phyloP scores from a whole-genome alignment of 2,797 vertebrate genomes.

The Falco columbarius region DNA sequence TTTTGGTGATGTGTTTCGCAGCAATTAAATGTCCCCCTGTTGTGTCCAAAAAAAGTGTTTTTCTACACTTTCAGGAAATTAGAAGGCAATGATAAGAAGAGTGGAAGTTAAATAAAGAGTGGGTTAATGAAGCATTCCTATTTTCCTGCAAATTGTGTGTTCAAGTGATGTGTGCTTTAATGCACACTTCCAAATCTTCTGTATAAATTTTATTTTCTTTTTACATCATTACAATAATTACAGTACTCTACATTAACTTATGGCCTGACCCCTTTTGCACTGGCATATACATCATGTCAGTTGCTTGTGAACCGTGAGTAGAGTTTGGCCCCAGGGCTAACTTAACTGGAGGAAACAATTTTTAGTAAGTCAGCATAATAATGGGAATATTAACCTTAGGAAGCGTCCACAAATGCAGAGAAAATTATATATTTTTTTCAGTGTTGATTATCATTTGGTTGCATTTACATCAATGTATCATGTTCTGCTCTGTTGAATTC shows the following conservation, averaged over 20 bases:
- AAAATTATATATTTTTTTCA: not conserved
- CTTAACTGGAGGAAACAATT: not conserved
- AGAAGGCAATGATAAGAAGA: not conserved
- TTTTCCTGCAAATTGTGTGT: not conserved
- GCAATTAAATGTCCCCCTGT: not conserved
- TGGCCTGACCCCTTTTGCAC: not conserved
- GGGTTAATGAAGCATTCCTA: not conserved
- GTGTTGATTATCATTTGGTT: not conserved
- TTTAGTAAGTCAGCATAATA: not conserved
- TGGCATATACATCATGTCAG: not conserved
- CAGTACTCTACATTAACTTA: not conserved
- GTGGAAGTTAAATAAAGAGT: not conserved
- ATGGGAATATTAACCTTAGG: not conserved
- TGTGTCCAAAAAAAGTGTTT: not conserved
- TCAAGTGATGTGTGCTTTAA: not conserved
- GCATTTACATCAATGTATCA: not conserved
- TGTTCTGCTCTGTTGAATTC: not conserved
- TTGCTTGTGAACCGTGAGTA: not conserved
- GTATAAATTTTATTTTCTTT: not conserved
- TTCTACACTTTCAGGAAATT: not conserved
- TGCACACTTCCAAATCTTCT: not conserved
- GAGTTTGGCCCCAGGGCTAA: not conserved
- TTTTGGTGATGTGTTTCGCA: not conserved
- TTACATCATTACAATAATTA: not conserved
- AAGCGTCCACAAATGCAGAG: not conserved